These are phyloP conservation scores for Brachyhypopomus gauderio DNA, from an alignment of 2,113 vertebrate genomes.

Conservation along the genomic window DNA sequence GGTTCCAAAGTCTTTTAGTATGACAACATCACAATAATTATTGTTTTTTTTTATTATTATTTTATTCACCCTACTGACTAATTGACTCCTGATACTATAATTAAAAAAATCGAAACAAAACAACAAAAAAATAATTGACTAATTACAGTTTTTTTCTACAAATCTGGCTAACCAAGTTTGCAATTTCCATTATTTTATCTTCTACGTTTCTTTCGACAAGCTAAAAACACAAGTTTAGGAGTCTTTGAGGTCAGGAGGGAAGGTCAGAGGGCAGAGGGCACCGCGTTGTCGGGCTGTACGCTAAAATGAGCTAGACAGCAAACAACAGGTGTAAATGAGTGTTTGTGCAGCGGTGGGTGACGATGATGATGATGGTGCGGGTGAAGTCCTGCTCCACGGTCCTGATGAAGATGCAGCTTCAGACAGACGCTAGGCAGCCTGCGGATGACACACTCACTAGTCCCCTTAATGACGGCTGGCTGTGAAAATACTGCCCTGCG, in stretches of 20 bases:
- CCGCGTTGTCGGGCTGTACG: background rate
- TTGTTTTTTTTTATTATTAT: background rate
- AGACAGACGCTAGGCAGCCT: conserved; percentile 38
- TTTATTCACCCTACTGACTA: too few species aligned
- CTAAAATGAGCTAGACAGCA: conserved; percentile 53
- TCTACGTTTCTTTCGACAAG: too few species aligned
- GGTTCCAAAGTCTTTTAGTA: background rate
- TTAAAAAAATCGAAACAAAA: background rate
- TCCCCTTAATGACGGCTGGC: conserved; percentile 1
- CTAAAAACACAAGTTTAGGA: too few species aligned
- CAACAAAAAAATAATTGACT: background rate
- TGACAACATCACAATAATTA: background rate
- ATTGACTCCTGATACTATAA: too few species aligned
- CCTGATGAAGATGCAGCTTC: conserved; percentile 58
- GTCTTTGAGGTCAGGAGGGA: background rate
- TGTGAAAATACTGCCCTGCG: background rate
- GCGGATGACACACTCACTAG: background rate
- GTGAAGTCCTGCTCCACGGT: conserved; percentile 60
- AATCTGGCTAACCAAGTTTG: too few species aligned
- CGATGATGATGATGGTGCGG: conserved; percentile 57
- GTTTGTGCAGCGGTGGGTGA: conserved; percentile 61
- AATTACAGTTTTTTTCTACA: too few species aligned
- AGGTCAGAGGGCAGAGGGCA: background rate
- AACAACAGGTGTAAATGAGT: conserved; percentile 73
- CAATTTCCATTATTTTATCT: too few species aligned